Conservation (phyloP, 1,140 invertebrate genomes). For the Calephelis nemesis region DNA sequence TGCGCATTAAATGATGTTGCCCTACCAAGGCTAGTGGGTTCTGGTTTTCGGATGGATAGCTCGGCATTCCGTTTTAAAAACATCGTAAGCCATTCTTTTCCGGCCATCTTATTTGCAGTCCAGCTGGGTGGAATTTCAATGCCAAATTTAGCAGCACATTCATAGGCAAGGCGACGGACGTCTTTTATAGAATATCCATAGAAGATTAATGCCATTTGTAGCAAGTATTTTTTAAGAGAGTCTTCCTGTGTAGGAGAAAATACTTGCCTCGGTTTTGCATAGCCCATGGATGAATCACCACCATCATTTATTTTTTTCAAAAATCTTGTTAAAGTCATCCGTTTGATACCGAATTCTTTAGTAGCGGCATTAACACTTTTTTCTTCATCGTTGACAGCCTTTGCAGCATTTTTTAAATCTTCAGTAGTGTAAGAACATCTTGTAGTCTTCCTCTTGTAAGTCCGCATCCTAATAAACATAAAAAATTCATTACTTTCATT, state of each 20-base stretch:
- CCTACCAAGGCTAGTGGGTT: no score
- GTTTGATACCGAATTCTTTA: constrained; percentile 38
- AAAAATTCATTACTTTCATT: no score
- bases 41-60: no score
- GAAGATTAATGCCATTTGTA: constrained; percentile 42
- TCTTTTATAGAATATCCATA: constrained; percentile 41
- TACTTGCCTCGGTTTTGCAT: constrained; percentile 31
- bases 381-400: no score
- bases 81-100: constrained; percentile 2
- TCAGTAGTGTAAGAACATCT: no score
- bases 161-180: constrained; percentile 34
- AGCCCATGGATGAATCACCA: constrained; percentile 31
- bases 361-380: constrained; percentile 33
- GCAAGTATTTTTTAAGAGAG: constrained; percentile 39
- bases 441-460: no score
- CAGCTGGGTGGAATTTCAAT: no score
- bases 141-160: no score
- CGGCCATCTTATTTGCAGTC: no score
- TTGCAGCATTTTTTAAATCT: no score
- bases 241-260: constrained; percentile 34
- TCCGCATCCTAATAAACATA: no score
- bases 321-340: constrained; percentile 37
- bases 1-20: no score
- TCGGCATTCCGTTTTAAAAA: not conserved
- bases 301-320: constrained; percentile 35